phyloP scores from a whole-genome alignment of 2,797 vertebrate species.

The Cryptoprocta ferox region DNA sequence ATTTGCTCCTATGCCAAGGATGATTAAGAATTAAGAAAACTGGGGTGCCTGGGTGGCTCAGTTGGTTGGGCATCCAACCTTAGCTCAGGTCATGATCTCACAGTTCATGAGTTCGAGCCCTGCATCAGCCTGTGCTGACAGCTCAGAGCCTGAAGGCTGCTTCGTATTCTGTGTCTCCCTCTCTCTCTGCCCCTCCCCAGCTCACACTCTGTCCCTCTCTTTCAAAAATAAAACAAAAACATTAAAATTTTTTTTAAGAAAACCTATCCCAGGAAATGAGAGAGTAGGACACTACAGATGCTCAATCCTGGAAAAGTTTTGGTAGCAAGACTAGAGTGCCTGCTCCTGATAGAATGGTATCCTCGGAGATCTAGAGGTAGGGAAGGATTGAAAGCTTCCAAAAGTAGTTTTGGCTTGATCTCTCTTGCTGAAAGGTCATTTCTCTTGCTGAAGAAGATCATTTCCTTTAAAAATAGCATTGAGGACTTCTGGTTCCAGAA shows the following conservation, averaged over 20 bases:
- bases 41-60: too few relatives aligned
- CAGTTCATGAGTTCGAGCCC: too few relatives aligned
- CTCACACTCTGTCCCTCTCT: too few relatives aligned
- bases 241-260: not conserved
- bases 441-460: too few relatives aligned
- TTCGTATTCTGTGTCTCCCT: too few relatives aligned
- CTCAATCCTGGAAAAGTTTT: not conserved
- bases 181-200: too few relatives aligned
- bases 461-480: not conserved
- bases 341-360: not conserved
- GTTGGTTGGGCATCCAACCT: too few relatives aligned
- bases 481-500: not conserved
- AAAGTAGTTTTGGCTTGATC: not conserved
- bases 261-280: not conserved
- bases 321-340: not conserved
- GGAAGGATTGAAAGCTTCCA: not conserved
- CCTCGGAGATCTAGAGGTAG: not conserved
- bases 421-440: not conserved
- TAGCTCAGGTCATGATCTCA: too few relatives aligned
- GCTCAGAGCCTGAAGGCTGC: too few relatives aligned
- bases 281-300: not conserved
- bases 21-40: not conserved
- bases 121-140: too few relatives aligned
- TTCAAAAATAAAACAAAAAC: too few relatives aligned
- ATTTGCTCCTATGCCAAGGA: not conserved